These are phyloP conservation scores for Carapus acus DNA, from an alignment of 2,797 vertebrate species.

Conservation along the genomic window DNA sequence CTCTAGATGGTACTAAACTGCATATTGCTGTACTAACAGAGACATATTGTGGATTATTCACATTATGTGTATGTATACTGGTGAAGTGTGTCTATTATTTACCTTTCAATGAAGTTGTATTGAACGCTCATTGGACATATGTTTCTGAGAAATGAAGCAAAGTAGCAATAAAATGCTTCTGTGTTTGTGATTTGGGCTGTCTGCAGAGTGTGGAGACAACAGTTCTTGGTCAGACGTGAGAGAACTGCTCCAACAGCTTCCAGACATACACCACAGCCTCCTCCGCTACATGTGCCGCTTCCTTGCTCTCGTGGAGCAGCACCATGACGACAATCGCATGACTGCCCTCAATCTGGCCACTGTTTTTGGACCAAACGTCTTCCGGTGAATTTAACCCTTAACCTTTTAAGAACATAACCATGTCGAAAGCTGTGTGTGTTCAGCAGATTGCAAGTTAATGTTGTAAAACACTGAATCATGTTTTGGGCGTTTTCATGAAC, in stretches of 20 bases:
- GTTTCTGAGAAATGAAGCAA: too few species aligned
- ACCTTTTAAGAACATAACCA: too few species aligned
- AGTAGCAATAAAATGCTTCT: neutral
- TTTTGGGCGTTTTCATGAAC: too few species aligned
- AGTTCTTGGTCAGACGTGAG: conserved; percentile 70
- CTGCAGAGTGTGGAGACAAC: conserved; percentile 67
- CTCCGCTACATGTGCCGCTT: conserved; percentile 87
- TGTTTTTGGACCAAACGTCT: conserved; percentile 89
- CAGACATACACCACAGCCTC: conserved; percentile 78
- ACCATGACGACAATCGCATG: conserved; percentile 84
- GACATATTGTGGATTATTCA: neutral
- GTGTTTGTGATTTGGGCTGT: conserved; percentile 19
- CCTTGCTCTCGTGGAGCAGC: conserved; percentile 79
- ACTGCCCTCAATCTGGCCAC: conserved; percentile 85
- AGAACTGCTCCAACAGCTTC: conserved; percentile 77
- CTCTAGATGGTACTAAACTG: conserved; percentile 29
- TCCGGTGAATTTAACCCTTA: conserved; percentile 78
- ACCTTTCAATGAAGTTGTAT: too few species aligned
- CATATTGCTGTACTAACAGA: conserved; percentile 6
- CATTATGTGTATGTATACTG: conserved; percentile 2
- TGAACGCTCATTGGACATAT: too few species aligned
- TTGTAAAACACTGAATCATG: too few species aligned
- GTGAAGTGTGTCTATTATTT: too few species aligned
- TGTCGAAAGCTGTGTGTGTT: neutral
- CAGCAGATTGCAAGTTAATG: neutral